phyloP scores from a whole-genome alignment of 1,140 invertebrate genomes.

The Eulimnadia texana region DNA sequence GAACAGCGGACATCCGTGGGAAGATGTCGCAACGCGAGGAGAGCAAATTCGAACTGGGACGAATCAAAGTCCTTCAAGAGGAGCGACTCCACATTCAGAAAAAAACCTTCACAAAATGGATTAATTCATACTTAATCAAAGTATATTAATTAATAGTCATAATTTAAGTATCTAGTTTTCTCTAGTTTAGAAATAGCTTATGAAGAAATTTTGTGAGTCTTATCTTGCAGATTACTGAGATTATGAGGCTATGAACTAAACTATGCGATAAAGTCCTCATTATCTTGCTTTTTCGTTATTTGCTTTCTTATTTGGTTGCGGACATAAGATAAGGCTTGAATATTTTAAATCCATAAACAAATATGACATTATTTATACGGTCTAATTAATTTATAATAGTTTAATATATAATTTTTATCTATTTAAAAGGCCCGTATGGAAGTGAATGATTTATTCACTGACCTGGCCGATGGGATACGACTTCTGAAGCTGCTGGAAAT shows the following conservation, averaged over 20 bases:
- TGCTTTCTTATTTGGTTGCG: no score
- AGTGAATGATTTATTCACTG: constrained; percentile 91
- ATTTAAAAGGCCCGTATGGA: constrained; percentile 54
- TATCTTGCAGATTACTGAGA: no score
- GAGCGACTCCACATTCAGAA: constrained; percentile 96
- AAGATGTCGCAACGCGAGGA: constrained; percentile 71
- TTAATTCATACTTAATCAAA: constrained; percentile 95
- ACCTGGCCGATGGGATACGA: constrained; percentile 88
- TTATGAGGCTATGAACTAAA: no score
- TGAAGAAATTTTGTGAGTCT: no score
- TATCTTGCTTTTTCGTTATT: no score
- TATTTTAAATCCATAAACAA: no score
- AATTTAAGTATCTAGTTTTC: no score
- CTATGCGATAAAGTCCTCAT: no score
- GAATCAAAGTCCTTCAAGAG: constrained; percentile 90
- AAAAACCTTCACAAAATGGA: constrained; percentile 99
- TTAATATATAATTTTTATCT: constrained; percentile 2
- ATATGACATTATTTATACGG: no score
- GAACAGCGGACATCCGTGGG: no score
- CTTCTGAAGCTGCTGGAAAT: constrained; percentile 95
- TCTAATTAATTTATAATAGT: not conserved
- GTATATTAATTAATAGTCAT: constrained; percentile 34
- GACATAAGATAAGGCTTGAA: no score
- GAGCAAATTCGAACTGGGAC: constrained; percentile 86
- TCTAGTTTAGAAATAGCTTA: no score